Conservation (phyloP, 2,888 invertebrate genomes). For the Therioaphis trifolii region DNA sequence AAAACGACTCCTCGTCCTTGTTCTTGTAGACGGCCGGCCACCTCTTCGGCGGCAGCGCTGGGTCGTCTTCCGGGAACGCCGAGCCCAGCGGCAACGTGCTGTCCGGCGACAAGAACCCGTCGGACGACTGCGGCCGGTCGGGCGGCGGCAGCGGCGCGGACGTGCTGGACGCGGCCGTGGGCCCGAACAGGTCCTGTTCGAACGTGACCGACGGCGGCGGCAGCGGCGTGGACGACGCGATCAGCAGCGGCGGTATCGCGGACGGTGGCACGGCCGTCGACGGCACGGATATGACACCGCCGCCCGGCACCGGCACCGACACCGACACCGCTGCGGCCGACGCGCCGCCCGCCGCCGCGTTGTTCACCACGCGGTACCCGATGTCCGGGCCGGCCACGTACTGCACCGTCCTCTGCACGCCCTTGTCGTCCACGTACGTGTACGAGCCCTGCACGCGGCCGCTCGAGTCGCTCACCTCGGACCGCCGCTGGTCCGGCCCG, state of each 20-base stretch:
- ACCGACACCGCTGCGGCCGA: conserved; percentile 70
- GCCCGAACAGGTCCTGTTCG: conserved; percentile 59
- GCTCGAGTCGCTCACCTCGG: conserved; percentile 79
- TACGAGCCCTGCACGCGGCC: conserved; percentile 82
- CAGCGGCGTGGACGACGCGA: conserved; percentile 31
- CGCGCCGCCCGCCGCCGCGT: conserved; percentile 51
- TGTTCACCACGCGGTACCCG: conserved; percentile 79
- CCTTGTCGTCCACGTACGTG: conserved; percentile 83
- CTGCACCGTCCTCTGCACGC: conserved; percentile 80
- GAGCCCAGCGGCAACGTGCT: conserved; percentile 63
- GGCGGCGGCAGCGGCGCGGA: conserved; percentile 49
- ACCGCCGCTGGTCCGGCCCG: conserved; percentile 81
- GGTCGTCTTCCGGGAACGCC: conserved; percentile 66
- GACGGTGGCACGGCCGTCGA: conserved; percentile 59
- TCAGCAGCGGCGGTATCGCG: conserved; percentile 66
- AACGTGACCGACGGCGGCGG: conserved; percentile 68
- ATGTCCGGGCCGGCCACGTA: conserved; percentile 84
- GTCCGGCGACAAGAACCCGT: conserved; percentile 43
- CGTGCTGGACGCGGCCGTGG: conserved; percentile 46
- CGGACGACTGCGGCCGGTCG: conserved; percentile 44
- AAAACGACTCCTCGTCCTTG: conserved; percentile 51
- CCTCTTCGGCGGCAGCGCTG: conserved; percentile 52
- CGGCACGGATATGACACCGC: conserved; percentile 64
- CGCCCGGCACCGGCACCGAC: conserved; percentile 67
- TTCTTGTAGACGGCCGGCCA: conserved; percentile 44